Conservation (phyloP, 2,113 vertebrate genomes). For the Synchiropus splendidus region DNA sequence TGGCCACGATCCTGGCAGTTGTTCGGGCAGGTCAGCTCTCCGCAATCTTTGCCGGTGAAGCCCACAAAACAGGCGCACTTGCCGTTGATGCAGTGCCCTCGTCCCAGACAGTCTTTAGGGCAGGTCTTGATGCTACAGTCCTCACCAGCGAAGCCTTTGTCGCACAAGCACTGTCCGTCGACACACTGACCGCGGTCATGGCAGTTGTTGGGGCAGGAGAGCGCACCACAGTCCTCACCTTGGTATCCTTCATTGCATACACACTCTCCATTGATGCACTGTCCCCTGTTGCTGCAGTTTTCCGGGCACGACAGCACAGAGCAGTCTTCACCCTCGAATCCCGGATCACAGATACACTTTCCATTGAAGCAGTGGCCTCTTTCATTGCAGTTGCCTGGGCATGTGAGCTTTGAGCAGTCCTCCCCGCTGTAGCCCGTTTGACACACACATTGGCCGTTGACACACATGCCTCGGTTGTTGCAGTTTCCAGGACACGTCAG, state of each 20-base stretch:
- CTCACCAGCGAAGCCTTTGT: slow-evolving; percentile 67
- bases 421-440: slow-evolving; percentile 74
- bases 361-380: slow-evolving; percentile 78
- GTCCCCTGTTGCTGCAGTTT: slow-evolving; percentile 72
- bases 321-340: slow-evolving; percentile 76
- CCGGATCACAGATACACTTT: slow-evolving; percentile 80
- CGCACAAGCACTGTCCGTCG: slow-evolving; percentile 73
- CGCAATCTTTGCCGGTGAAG: slow-evolving; percentile 76
- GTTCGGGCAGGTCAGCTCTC: slow-evolving; percentile 69
- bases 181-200: slow-evolving; percentile 68
- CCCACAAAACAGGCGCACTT: slow-evolving; percentile 73
- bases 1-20: slow-evolving; percentile 74
- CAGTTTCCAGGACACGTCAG: slow-evolving; percentile 79
- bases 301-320: slow-evolving; percentile 74
- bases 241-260: slow-evolving; percentile 73
- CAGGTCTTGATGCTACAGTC: slow-evolving; percentile 79
- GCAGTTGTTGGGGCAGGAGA: slow-evolving; percentile 78
- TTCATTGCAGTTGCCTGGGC: slow-evolving; percentile 75
- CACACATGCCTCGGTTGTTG: slow-evolving; percentile 70
- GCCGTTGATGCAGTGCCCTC: slow-evolving; percentile 75
- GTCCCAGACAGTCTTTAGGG: slow-evolving; percentile 72
- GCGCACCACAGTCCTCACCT: slow-evolving; percentile 76
- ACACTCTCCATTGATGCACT: slow-evolving; percentile 76
- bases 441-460: slow-evolving; percentile 81
- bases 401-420: slow-evolving; percentile 77